Percentiles rank a stretch among this genome's conserved stretches.
These are phyloP conservation scores for Drosophila eugracilis DNA, from an alignment of 1,140 invertebrate genomes.

Conservation along the genomic window DNA sequence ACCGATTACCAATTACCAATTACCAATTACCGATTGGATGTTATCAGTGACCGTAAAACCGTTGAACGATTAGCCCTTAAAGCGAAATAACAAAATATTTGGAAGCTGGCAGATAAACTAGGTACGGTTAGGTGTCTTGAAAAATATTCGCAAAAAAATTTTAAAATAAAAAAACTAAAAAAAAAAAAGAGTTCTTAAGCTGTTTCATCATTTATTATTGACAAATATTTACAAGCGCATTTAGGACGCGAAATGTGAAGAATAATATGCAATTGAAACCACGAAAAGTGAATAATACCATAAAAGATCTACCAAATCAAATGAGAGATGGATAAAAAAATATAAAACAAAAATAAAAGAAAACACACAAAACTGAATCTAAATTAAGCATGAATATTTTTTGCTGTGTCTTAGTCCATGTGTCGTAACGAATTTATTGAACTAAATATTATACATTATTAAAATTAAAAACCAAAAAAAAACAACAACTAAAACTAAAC, in stretches of 20 bases:
- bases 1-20: background rate
- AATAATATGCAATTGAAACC: constrained; percentile 51
- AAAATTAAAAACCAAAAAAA: constrained; percentile 32
- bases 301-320: constrained; percentile 4
- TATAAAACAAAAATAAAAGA: constrained; percentile 16
- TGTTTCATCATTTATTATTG: constrained; percentile 71
- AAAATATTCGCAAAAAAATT: constrained; percentile 21
- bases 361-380: constrained; percentile 57
- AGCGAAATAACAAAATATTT: constrained; percentile 22
- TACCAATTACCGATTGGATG: constrained; percentile 21
- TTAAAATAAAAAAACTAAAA: background rate
- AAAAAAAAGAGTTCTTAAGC: constrained; percentile 50
- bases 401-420: constrained; percentile 83
- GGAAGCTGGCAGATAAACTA: constrained; percentile 27
- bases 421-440: constrained; percentile 82
- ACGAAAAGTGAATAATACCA: constrained; percentile 15
- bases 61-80: constrained; percentile 45
- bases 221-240: constrained; percentile 72
- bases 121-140: constrained; percentile 12
- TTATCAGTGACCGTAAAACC: constrained; percentile 15
- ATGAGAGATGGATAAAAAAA: constrained; percentile 13
- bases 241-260: constrained; percentile 54
- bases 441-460: constrained; percentile 64
- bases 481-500: constrained; percentile 20
- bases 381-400: constrained; percentile 83